phyloP scores from a whole-genome alignment of 2,113 vertebrate species.

The Pygoscelis adeliae region DNA sequence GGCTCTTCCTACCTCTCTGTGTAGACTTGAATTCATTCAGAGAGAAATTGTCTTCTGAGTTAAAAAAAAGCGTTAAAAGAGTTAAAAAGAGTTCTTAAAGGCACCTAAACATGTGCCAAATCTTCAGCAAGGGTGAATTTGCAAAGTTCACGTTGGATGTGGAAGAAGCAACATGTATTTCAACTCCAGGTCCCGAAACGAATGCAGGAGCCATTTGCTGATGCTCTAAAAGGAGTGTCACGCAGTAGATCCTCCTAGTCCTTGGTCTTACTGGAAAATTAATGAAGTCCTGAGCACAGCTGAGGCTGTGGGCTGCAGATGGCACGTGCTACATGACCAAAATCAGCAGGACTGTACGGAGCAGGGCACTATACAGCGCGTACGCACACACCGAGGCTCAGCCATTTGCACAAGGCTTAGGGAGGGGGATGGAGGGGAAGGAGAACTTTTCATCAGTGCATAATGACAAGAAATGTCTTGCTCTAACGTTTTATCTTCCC shows the following conservation, averaged over 20 bases:
- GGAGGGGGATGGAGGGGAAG: not conserved
- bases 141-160: not conserved
- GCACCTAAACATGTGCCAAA: not conserved
- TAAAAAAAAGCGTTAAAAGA: not conserved
- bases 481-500: not conserved
- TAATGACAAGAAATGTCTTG: not conserved
- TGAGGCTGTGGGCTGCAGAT: not conserved
- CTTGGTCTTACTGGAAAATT: not conserved
- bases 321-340: not conserved
- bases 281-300: not conserved
- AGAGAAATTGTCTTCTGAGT: not conserved
- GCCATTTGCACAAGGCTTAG: not conserved
- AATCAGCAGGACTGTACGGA: not conserved
- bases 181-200: not conserved
- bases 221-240: not conserved
- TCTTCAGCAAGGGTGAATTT: not conserved
- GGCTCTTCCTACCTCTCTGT: not conserved
- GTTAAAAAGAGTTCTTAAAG: not conserved
- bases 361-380: accelerated
- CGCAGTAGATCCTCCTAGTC: not conserved
- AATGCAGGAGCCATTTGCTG: not conserved
- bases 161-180: not conserved
- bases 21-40: not conserved
- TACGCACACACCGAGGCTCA: accelerated
- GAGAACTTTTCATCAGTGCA: not conserved